phyloP scores from a whole-genome alignment of 2,797 vertebrate genomes.

The Stomatorhinus walkeri region DNA sequence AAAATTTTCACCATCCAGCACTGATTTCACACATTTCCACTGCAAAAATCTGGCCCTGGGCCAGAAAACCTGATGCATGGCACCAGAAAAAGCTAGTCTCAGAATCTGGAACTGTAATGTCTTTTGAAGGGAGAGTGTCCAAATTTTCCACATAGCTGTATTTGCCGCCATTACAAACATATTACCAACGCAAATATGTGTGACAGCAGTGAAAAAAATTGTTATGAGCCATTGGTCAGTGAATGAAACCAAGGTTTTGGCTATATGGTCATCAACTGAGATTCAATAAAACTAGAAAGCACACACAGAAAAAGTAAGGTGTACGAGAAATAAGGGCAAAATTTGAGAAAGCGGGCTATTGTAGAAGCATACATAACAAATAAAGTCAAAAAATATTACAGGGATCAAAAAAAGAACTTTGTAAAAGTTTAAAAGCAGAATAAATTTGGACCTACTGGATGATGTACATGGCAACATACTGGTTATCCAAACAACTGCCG shows the following conservation, averaged over 20 bases:
- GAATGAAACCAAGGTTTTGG: background rate
- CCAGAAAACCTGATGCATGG: no score
- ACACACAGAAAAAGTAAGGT: background rate
- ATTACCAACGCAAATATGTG: no score
- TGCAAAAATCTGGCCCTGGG: no score
- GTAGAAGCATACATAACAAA: background rate
- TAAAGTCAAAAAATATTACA: background rate
- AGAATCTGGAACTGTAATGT: no score
- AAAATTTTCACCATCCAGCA: no score
- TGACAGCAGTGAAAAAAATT: background rate
- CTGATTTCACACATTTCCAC: no score
- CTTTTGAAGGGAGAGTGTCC: no score
- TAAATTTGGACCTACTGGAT: background rate
- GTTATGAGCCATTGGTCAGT: background rate
- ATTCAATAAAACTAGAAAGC: background rate
- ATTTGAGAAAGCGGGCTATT: background rate
- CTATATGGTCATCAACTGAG: background rate
- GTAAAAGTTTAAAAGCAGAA: background rate
- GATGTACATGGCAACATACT: no score
- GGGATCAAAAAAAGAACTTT: background rate
- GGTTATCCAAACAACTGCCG: background rate
- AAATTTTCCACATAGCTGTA: no score
- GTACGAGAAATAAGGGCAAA: background rate
- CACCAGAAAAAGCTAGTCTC: no score
- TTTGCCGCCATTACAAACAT: no score